phyloP scores from a whole-genome alignment of 2,113 vertebrate species.

The Crypturellus undulatus region DNA sequence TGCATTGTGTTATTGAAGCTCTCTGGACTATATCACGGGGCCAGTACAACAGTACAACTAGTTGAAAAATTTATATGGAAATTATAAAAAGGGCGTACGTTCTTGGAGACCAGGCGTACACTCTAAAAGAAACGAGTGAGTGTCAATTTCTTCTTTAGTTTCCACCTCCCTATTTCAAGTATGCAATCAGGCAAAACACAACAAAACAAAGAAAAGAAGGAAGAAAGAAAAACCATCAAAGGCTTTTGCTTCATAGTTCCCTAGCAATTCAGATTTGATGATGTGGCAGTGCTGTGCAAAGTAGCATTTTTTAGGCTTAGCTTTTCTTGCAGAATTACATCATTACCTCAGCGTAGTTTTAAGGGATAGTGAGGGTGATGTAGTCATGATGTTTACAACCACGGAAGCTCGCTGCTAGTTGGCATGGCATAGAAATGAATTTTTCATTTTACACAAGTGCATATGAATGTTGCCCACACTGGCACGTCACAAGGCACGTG shows the following conservation, averaged over 20 bases:
- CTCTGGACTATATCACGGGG: neutral
- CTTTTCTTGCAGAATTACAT: slow-evolving; percentile 6
- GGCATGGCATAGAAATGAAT: neutral
- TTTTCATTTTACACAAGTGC: neutral
- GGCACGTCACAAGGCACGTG: fast-evolving
- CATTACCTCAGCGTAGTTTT: neutral
- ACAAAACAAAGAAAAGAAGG: neutral
- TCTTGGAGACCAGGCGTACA: neutral
- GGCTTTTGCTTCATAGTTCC: neutral
- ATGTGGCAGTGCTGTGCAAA: neutral
- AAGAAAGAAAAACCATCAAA: neutral
- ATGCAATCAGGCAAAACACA: neutral
- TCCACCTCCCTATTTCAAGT: neutral
- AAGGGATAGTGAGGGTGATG: neutral
- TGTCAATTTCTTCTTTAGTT: neutral
- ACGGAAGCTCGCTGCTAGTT: neutral
- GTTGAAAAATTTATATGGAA: neutral
- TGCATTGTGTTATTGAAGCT: neutral
- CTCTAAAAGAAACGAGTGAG: neutral
- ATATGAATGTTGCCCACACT: neutral
- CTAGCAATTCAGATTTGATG: slow-evolving; percentile 3
- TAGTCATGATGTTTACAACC: neutral
- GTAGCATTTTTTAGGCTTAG: neutral
- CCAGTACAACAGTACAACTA: neutral
- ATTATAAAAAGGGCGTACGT: neutral